Percentiles rank a stretch among this genome's conserved stretches.
These are phyloP conservation scores for Chaetops frenatus DNA, from an alignment of 2,113 vertebrate genomes.

Conservation along the genomic window DNA sequence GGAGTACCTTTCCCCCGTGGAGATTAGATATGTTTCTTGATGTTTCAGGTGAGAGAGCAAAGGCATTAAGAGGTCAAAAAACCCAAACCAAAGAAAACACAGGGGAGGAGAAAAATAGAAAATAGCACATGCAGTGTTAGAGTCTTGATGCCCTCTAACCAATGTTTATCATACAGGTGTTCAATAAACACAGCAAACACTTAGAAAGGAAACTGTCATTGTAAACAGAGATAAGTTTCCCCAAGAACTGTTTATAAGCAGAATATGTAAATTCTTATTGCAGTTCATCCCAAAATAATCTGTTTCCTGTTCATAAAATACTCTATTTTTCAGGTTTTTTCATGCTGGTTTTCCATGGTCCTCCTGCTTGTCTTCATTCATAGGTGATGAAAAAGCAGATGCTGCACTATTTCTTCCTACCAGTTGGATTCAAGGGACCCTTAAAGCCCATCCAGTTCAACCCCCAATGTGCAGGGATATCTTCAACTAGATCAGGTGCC, in stretches of 20 bases:
- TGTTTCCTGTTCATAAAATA: not conserved
- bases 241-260: not conserved
- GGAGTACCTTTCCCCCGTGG: not conserved
- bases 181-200: not conserved
- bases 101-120: not conserved
- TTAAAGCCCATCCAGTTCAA: not conserved
- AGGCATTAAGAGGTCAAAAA: not conserved
- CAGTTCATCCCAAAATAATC: not conserved
- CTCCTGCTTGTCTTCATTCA: not conserved
- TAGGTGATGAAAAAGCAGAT: not conserved
- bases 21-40: not conserved
- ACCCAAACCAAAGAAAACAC: not conserved
- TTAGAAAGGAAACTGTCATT: not conserved
- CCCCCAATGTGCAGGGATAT: not conserved
- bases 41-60: not conserved
- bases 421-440: not conserved
- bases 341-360: not conserved
- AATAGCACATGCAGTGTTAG: not conserved
- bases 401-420: not conserved
- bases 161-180: not conserved
- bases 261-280: not conserved
- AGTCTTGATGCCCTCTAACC: not conserved
- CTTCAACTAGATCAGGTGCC: not conserved
- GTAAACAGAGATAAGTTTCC: not conserved
- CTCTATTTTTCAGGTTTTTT: not conserved